These are phyloP conservation scores for Adelosebastes latens DNA, from an alignment of 2,797 vertebrate genomes.

Conservation along the genomic window DNA sequence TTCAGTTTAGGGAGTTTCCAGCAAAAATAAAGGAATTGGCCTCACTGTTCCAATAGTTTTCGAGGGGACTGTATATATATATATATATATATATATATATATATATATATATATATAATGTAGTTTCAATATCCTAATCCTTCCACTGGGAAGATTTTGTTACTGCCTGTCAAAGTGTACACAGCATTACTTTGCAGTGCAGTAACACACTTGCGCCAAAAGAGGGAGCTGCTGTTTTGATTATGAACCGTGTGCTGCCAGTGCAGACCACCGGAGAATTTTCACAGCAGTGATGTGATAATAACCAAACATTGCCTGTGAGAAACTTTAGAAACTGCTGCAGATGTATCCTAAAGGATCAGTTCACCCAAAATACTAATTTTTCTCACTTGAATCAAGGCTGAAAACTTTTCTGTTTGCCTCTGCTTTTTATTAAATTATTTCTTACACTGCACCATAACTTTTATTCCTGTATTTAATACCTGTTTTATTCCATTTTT, in stretches of 20 bases:
- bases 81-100: too few relatives aligned
- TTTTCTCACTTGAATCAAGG: not conserved
- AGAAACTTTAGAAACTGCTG: not conserved
- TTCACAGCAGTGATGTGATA: not conserved
- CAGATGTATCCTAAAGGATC: not conserved
- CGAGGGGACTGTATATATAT: too few relatives aligned
- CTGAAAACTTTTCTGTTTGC: too few relatives aligned
- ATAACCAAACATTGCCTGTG: not conserved
- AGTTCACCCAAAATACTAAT: not conserved
- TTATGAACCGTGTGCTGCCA: not conserved
- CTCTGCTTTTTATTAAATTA: too few relatives aligned
- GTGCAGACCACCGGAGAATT: not conserved
- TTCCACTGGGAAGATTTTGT: not conserved
- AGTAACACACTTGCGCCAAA: conserved; percentile 28
- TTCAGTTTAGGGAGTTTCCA: not conserved
- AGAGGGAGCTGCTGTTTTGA: conserved; percentile 60
- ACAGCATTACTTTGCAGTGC: not conserved
- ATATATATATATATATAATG: not conserved
- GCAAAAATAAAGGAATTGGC: not conserved
- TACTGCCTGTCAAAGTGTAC: not conserved
- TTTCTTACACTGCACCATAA: not conserved
- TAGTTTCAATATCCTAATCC: not conserved
- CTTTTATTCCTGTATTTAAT: too few relatives aligned
- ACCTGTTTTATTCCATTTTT: not conserved
- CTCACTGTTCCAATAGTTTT: too few relatives aligned